phyloP scores from a whole-genome alignment of 2,888 invertebrate species.

The Stictocephala bisonia region DNA sequence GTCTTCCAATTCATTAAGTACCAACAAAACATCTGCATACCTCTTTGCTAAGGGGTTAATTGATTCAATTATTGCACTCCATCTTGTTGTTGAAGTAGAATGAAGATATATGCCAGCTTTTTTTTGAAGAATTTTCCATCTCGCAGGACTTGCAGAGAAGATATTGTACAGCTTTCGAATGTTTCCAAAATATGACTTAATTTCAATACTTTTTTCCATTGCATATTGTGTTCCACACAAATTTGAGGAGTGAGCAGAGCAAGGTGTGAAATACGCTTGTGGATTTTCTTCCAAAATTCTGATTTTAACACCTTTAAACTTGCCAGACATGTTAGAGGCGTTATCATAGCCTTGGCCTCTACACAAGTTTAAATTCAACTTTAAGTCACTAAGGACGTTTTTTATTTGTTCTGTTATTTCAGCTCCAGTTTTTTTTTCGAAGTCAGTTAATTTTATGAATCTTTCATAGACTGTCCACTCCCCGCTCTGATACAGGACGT shows the following conservation, averaged over 20 bases:
- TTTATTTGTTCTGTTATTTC: neutral
- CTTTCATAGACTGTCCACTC: slow-evolving; percentile 10
- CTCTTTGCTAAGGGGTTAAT: slow-evolving; percentile 31
- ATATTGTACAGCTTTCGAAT: slow-evolving; percentile 25
- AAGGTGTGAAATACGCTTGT: slow-evolving; percentile 3
- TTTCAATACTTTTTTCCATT: slow-evolving; percentile 21
- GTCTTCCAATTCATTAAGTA: slow-evolving; percentile 8
- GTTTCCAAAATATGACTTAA: slow-evolving; percentile 22
- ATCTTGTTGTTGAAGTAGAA: slow-evolving; percentile 39
- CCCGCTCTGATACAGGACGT: neutral
- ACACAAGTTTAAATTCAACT: neutral
- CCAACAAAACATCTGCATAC: slow-evolving; percentile 21
- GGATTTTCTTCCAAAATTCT: neutral
- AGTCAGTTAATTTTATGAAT: slow-evolving; percentile 17
- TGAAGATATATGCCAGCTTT: slow-evolving; percentile 39
- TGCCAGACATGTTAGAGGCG: neutral
- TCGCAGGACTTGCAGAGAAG: slow-evolving; percentile 23
- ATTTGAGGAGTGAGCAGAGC: neutral
- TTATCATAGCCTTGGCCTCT: neutral
- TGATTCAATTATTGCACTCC: slow-evolving; percentile 18
- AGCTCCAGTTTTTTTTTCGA: neutral
- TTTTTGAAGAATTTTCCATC: slow-evolving; percentile 37
- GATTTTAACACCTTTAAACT: neutral
- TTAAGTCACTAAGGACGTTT: neutral
- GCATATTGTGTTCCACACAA: slow-evolving; percentile 17